Evolutionary conservation across 2,113 vertebrate genomes (phyloP), one percentile per base, ranked within the genome.

Genomic region (Polyodon spathula): DNA sequence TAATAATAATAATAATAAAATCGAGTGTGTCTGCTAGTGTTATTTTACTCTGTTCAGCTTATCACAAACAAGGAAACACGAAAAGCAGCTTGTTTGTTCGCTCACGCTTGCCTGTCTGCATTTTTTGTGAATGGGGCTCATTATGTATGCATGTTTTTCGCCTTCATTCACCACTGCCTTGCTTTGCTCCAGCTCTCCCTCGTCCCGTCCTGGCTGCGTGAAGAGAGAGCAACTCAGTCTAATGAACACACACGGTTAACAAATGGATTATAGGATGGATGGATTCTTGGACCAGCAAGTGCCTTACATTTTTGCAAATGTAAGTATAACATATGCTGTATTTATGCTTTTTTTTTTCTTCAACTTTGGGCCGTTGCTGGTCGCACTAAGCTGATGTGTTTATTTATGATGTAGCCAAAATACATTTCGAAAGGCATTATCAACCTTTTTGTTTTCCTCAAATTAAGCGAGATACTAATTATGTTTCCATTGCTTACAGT

Each of bases 221-320:
- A n/a, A n/a, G n/a, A n/a, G n/a, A n/a, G 81, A 76, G 78, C 78
- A 43, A 87, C 81, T n/a, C n/a, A n/a, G n/a, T n/a, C n/a, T n/a
- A n/a, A n/a, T n/a, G n/a, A n/a, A n/a, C 82, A 73, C 84, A 73
- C 79, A 81, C 86, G 88, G 86, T 81, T 87, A 85, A 86, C 84
- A 84, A 83, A 85, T 82, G 85, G 88, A 90, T 80, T 87, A 85
- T 81, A 88, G 89, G 73, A 94, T 95, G 93, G 94, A 93, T 88
- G 88, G 86, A 78, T 94, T 93, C 88, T 84, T 88, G 87, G 94
- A 97, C 80, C 94, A 97, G 89, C 91, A 91, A 93, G 94, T 97
- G 91, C 94, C 94, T 75, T 93, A 92, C 84, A 92, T 91, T 64
- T 88, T 92, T 87, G 83, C 89, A 78, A 92, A 92, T 78, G 94